Evolutionary conservation across 2,113 vertebrate genomes (phyloP), one percentile per base, ranked within the genome.

Genomic region (Fregata magnificens): DNA sequence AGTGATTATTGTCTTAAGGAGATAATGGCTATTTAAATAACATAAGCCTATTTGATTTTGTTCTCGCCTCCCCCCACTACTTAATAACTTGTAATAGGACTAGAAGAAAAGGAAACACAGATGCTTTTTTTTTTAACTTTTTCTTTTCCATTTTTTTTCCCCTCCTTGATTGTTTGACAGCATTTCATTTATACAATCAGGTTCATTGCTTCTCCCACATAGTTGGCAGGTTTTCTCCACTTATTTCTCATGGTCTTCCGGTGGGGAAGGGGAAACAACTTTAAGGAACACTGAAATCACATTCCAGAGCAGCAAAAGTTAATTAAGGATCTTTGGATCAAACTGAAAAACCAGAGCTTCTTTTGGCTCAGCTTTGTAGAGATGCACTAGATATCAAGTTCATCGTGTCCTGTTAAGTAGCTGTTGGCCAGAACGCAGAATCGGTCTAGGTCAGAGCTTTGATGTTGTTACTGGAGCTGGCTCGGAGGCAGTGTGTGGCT

Each of bases 401-500:
- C 89, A 90, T 77, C 7, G 0, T 62, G 77, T 94, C 87, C 90
- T 56, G 63, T 58, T 95, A 93, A 97, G 90, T 87, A 84, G 89
- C 80, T 86, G 38, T 49, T 93, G 90, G 89, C 87, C 47, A 9
- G 86, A 55, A 77, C 0, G 2, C 25, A 36, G 73, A 36, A 76
- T 70, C 0, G 1, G 87, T 21, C 72, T 69, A 25, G 77, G 79
- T 93, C 89, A 85, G 45, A 28, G 40, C 85, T 97, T 97, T 96
- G 94, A 96, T 94, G 58, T 73, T 82, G 67, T 96, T 88, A 20
- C 52, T 92, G 73, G 79, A 93, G 65, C 83, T 93, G 78, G 52
- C 67, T 70, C 38, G 90, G 93, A 88, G 63, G 45, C 93, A 94
- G 61, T 1, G 0, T 86, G 91, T 52, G 45, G 70, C 87, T 89